Conservation (phyloP, 1,140 invertebrate species). For the Calliphora vicina region DNA sequence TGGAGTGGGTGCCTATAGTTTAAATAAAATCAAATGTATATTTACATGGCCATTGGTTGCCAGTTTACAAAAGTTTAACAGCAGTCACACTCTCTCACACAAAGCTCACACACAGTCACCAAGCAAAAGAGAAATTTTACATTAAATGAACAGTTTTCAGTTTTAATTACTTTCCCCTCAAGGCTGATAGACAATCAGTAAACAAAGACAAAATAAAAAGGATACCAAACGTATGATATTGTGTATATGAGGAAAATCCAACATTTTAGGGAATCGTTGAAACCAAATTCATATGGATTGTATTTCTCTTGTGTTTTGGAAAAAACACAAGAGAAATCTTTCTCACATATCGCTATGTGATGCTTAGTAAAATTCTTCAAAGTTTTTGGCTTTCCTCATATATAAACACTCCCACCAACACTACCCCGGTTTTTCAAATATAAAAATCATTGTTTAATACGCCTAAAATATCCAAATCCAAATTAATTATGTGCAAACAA, state of each 20-base stretch:
- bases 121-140: background rate
- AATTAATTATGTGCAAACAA: background rate
- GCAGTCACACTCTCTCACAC: background rate
- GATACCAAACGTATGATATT: background rate
- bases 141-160: background rate
- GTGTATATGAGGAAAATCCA: background rate
- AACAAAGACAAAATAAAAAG: background rate
- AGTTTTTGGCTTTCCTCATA: too few relatives aligned
- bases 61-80: background rate
- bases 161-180: slow-evolving; percentile 21
- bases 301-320: too few relatives aligned
- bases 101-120: background rate
- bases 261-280: too few relatives aligned
- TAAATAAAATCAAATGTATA: background rate
- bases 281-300: too few relatives aligned
- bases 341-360: too few relatives aligned
- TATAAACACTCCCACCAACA: too few relatives aligned
- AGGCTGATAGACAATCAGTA: slow-evolving; percentile 23
- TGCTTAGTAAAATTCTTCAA: too few relatives aligned
- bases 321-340: too few relatives aligned
- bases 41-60: background rate
- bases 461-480: background rate
- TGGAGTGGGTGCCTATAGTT: background rate
- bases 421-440: too few relatives aligned
- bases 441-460: background rate